phyloP scores from a whole-genome alignment of 2,113 vertebrate genomes.

The Etheostoma spectabile region DNA sequence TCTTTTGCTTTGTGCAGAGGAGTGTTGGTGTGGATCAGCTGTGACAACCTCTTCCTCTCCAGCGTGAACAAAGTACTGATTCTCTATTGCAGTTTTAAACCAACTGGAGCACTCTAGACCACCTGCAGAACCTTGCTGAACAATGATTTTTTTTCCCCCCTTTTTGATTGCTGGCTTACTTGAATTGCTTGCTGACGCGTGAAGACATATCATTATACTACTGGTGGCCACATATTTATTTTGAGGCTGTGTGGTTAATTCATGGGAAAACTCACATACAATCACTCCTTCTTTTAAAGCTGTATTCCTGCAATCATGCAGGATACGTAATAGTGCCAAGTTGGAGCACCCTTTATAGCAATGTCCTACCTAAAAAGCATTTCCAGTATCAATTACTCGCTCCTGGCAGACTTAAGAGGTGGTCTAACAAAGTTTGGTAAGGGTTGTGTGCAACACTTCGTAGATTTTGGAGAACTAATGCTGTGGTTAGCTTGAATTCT shows the following conservation, averaged over 20 bases:
- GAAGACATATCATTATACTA: background rate
- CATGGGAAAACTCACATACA: background rate
- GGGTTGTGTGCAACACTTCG: background rate
- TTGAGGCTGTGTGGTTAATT: constrained; percentile 1
- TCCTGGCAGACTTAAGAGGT: background rate
- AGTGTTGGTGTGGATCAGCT: constrained; percentile 9
- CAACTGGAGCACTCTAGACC: constrained; percentile 2
- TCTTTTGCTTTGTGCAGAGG: background rate
- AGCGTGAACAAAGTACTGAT: background rate
- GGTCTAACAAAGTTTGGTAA: background rate
- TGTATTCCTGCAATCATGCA: background rate
- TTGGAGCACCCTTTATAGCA: background rate
- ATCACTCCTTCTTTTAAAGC: background rate
- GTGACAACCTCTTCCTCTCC: constrained; percentile 16
- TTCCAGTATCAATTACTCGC: background rate
- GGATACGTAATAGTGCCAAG: background rate
- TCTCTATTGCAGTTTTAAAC: constrained; percentile 18
- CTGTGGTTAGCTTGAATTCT: background rate
- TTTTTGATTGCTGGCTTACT: background rate
- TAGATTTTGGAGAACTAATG: background rate
- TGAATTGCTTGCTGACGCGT: background rate
- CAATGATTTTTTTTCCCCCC: background rate
- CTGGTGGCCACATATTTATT: constrained; percentile 22
- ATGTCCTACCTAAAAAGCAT: background rate
- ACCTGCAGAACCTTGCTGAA: background rate